phyloP scores from a whole-genome alignment of 1,140 invertebrate species.

The Aleiodes sp. region DNA sequence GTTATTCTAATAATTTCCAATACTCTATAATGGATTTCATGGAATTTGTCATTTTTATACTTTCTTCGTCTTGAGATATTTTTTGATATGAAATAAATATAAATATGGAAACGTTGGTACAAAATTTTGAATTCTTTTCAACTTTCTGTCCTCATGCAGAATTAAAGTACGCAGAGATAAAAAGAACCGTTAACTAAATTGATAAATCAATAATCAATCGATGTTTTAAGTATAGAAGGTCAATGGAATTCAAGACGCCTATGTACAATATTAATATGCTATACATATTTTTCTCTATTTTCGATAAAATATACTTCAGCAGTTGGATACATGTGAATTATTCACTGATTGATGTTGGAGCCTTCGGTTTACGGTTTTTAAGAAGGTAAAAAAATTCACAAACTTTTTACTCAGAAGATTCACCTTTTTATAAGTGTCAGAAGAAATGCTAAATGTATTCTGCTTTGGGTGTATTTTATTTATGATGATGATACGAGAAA shows the following conservation, averaged over 20 bases:
- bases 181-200: not conserved
- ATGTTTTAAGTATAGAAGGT: not conserved
- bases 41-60: no score
- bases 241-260: not conserved
- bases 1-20: no score
- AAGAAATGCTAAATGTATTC: no score
- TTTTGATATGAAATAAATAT: no score
- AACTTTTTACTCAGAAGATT: no score
- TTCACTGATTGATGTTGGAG: not conserved
- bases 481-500: constrained; percentile 2
- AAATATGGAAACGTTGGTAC: no score
- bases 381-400: not conserved
- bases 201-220: not conserved
- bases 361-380: not conserved
- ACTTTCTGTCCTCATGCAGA: no score
- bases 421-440: no score
- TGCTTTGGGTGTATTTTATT: no score
- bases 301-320: not conserved
- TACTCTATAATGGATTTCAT: no score
- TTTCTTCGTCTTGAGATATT: no score
- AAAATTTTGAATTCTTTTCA: no score
- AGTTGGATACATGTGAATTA: not conserved
- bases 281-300: not conserved
- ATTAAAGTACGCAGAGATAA: not conserved
- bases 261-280: not conserved